These are phyloP conservation scores for Sebastiscus tertius DNA, from an alignment of 2,797 vertebrate species.

Conservation along the genomic window DNA sequence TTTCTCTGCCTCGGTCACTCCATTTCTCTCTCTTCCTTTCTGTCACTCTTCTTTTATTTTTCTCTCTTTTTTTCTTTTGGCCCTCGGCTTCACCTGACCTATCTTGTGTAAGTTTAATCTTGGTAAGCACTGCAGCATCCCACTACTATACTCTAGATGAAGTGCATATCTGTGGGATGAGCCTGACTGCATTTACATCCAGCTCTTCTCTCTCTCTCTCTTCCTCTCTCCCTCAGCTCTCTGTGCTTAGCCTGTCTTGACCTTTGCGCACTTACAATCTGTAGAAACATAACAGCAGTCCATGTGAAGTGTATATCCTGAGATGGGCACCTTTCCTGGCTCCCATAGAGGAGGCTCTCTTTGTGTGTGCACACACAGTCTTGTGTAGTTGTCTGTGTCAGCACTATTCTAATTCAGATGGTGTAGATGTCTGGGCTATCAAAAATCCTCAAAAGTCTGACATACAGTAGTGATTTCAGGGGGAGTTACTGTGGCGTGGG, in stretches of 20 bases:
- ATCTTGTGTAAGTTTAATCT: constrained; percentile 17
- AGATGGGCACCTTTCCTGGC: constrained; percentile 1
- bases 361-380: too few species aligned
- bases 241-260: constrained; percentile 2
- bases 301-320: constrained; percentile 4
- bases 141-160: constrained; percentile 1
- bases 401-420: neutral
- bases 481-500: neutral
- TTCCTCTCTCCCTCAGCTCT: neutral
- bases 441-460: neutral
- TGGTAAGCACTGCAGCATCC: neutral
- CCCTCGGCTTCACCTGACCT: neutral
- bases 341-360: neutral
- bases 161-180: constrained; percentile 15
- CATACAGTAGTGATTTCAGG: neutral
- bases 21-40: neutral
- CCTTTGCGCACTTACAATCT: constrained; percentile 7
- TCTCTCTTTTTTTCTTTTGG: neutral
- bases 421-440: neutral
- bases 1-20: neutral
- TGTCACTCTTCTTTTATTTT: neutral
- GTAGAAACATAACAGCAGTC: neutral
- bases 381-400: neutral
- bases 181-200: constrained; percentile 19
- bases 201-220: neutral